Conservation (phyloP, 2,797 vertebrate genomes). For the Catharus ustulatus region DNA sequence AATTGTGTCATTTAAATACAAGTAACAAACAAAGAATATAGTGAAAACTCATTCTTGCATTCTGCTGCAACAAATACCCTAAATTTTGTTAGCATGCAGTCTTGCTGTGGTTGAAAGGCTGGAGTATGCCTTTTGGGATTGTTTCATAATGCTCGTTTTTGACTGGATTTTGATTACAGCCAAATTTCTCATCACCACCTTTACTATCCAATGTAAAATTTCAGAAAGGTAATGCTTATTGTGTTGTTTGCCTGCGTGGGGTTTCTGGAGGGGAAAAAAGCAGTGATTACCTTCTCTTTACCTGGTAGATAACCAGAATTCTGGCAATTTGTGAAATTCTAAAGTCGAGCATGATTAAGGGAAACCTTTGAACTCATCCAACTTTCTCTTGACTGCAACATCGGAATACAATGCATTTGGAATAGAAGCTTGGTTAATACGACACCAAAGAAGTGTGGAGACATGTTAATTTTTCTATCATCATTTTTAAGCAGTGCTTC, state of each 20-base stretch:
- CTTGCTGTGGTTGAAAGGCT: background rate
- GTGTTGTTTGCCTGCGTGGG: background rate
- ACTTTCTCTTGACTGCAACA: background rate
- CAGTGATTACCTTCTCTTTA: background rate
- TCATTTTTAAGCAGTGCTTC: background rate
- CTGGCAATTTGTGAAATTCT: background rate
- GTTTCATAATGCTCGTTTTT: background rate
- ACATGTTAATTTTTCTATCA: background rate
- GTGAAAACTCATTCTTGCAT: background rate
- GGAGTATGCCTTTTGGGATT: background rate
- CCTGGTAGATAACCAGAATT: background rate
- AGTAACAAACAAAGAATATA: background rate
- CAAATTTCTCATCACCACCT: background rate
- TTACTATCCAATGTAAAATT: background rate
- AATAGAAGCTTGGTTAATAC: background rate
- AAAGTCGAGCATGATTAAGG: background rate
- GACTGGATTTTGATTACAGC: background rate
- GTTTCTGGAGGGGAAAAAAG: background rate
- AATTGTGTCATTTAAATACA: background rate
- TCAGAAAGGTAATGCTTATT: background rate
- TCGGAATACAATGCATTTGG: background rate
- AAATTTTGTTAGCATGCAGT: background rate
- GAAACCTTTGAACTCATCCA: background rate
- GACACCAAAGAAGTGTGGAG: background rate
- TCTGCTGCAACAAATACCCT: background rate